phyloP scores from a whole-genome alignment of 64 coral and sea anemone species.

The Porites lutea region DNA sequence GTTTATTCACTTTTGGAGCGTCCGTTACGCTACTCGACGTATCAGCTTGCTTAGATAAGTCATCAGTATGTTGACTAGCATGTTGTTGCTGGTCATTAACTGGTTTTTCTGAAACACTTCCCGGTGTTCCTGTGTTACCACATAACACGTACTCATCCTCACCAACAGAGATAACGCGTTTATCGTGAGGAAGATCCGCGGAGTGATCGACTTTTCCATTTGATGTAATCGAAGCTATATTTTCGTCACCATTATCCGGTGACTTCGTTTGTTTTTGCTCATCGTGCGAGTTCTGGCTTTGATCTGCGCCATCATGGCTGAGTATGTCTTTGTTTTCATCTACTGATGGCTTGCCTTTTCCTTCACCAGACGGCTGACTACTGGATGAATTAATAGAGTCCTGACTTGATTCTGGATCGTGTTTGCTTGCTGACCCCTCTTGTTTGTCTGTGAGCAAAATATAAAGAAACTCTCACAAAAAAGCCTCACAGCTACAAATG shows the following conservation, averaged over 20 bases:
- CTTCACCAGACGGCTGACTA: neutral
- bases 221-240: neutral
- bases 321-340: neutral
- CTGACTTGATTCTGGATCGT: neutral
- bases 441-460: too few species aligned
- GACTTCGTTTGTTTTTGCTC: neutral
- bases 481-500: too few species aligned
- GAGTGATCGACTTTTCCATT: neutral
- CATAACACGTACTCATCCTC: conserved; percentile 71
- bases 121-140: conserved; percentile 2
- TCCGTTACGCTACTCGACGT: neutral
- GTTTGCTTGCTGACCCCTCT: neutral
- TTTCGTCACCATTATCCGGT: neutral
- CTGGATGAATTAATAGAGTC: neutral
- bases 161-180: conserved; percentile 34
- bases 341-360: neutral
- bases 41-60: neutral
- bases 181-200: neutral
- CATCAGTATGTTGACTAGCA: neutral
- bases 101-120: neutral
- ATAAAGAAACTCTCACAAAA: too few species aligned
- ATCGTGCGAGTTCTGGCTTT: neutral
- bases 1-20: neutral
- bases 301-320: neutral
- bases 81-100: neutral